Evolutionary conservation across 2,888 invertebrate genomes (phyloP).

Genomic region (Oxycera nigricornis): DNA sequence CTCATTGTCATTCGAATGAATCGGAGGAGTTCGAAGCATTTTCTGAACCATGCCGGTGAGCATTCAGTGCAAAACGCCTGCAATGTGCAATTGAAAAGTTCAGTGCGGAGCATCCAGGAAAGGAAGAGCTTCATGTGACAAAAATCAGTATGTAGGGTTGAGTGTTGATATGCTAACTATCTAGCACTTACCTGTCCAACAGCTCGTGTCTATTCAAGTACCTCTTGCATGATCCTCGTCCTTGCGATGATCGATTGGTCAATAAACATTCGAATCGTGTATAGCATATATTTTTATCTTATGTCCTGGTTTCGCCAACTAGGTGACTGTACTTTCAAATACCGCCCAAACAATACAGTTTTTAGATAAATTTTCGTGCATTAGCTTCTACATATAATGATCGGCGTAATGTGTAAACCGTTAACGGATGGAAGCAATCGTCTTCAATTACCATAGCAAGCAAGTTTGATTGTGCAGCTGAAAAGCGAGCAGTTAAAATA

Average conservation of each 20-base stretch:
- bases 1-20: conserved; percentile 18
- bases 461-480: no score
- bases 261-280: background rate
- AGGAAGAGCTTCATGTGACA: background rate
- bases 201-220: background rate
- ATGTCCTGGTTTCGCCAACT: no score
- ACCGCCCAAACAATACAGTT: no score
- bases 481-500: no score
- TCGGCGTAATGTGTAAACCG: no score
- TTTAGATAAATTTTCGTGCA: no score
- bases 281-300: background rate
- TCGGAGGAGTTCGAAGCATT: background rate
- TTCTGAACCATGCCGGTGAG: background rate
- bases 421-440: background rate
- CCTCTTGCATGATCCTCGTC: background rate
- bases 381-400: no score
- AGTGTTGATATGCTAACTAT: background rate
- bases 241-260: background rate
- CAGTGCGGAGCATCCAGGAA: background rate
- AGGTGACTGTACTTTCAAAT: no score
- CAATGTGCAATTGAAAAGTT: conserved; percentile 13
- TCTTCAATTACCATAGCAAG: background rate
- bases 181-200: background rate
- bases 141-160: background rate
- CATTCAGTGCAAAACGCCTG: background rate